phyloP scores from a whole-genome alignment of 2,888 invertebrate genomes.

The Trachelus stipa region DNA sequence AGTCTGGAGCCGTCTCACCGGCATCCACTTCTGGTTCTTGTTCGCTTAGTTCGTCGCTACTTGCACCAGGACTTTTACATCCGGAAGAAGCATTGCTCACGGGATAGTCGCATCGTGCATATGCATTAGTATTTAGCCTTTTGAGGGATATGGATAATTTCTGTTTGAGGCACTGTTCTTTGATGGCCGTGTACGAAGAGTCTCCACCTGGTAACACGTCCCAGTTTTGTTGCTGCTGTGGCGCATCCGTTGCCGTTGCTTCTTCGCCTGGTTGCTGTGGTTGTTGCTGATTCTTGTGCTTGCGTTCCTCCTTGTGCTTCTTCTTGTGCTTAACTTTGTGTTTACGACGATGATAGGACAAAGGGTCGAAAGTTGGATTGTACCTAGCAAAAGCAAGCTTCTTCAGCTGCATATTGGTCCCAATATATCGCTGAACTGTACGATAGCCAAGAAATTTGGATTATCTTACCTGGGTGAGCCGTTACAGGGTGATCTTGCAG shows the following conservation, averaged over 20 bases:
- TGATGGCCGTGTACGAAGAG: conserved; percentile 70
- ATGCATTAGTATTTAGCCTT: conserved; percentile 78
- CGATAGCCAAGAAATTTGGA: neutral
- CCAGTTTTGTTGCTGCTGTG: conserved; percentile 71
- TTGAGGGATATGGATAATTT: conserved; percentile 82
- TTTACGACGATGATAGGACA: conserved; percentile 68
- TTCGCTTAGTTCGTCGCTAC: conserved; percentile 65
- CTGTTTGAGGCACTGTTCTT: conserved; percentile 78
- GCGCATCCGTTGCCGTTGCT: conserved; percentile 76
- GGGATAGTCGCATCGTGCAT: conserved; percentile 69
- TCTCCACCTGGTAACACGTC: conserved; percentile 65
- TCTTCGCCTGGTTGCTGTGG: conserved; percentile 13
- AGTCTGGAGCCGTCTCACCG: conserved; percentile 68
- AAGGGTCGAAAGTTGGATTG: conserved; percentile 56
- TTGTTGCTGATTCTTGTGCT: conserved; percentile 52
- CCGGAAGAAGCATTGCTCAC: conserved; percentile 66
- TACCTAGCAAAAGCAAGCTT: conserved; percentile 42
- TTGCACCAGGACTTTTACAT: conserved; percentile 67
- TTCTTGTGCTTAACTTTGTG: conserved; percentile 84
- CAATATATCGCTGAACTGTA: neutral
- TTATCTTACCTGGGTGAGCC: conserved; percentile 57
- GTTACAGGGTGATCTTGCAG: conserved; percentile 66
- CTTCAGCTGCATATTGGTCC: neutral
- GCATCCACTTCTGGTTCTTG: conserved; percentile 58
- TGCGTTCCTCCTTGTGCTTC: conserved; percentile 76